phyloP scores from a whole-genome alignment of 2,797 vertebrate genomes.

The Sardinella longiceps region DNA sequence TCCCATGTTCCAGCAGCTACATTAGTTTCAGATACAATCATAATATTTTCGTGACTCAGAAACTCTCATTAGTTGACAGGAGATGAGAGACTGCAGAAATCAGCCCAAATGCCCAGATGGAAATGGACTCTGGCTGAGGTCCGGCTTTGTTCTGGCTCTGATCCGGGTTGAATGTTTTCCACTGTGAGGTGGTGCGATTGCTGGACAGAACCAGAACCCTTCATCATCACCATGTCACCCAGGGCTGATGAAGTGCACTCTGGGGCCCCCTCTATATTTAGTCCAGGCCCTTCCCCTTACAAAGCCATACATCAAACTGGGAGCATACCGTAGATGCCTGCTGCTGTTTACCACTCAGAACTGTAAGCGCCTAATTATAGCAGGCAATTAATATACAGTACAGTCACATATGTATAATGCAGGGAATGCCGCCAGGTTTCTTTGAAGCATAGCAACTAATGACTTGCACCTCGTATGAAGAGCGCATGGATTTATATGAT shows the following conservation, averaged over 20 bases:
- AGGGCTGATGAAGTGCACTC: slow-evolving; percentile 1
- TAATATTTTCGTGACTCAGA: slow-evolving; percentile 4
- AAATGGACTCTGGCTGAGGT: background rate
- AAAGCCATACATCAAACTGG: background rate
- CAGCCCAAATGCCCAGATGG: background rate
- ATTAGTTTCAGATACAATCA: slow-evolving; percentile 14
- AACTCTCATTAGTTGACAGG: background rate
- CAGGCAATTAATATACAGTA: background rate
- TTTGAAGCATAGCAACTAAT: slow-evolving; percentile 12
- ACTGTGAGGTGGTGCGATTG: background rate
- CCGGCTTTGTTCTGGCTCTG: background rate
- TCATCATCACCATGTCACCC: slow-evolving; percentile 5
- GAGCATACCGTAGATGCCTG: background rate
- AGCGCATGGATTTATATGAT: background rate
- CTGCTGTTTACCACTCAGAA: slow-evolving; percentile 3
- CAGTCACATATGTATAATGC: background rate
- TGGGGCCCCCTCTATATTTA: background rate
- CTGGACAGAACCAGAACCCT: background rate
- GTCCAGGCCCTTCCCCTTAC: background rate
- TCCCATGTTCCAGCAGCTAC: slow-evolving; percentile 1
- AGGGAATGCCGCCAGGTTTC: background rate
- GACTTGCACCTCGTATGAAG: background rate
- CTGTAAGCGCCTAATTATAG: background rate
- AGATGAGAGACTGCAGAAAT: background rate
- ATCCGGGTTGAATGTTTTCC: background rate